phyloP scores from a whole-genome alignment of 2,113 vertebrate species.

The Sisor rabdophorus region DNA sequence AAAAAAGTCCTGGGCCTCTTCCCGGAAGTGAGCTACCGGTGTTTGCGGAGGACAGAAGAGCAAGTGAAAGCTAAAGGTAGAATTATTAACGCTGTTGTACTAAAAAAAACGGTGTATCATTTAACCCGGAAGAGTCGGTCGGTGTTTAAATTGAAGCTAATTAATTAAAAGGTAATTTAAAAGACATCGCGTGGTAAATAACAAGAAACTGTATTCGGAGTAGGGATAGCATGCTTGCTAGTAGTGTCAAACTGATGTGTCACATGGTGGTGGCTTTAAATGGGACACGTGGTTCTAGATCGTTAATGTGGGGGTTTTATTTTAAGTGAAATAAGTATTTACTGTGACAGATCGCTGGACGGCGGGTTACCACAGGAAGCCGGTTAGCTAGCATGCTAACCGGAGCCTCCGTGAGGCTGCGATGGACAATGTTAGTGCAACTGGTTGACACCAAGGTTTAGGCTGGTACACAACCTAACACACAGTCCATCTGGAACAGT shows the following conservation, averaged over 20 bases:
- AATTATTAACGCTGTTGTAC: not conserved
- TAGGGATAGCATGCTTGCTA: not conserved
- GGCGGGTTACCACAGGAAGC: not conserved
- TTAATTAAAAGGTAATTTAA: not conserved
- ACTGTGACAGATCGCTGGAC: not conserved
- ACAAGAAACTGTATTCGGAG: not conserved
- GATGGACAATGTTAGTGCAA: not conserved
- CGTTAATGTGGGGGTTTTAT: not conserved
- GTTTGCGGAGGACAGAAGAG: constrained; percentile 1
- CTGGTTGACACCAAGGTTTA: not conserved
- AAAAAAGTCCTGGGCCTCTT: not conserved
- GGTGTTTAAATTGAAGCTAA: not conserved
- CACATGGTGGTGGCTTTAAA: not conserved
- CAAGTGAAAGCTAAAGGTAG: constrained; percentile 16
- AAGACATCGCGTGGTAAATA: not conserved
- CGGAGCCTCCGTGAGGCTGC: not conserved
- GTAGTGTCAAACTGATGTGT: not conserved
- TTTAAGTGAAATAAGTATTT: too few relatives aligned
- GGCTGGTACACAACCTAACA: not conserved
- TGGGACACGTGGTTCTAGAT: not conserved
- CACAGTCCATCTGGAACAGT: too few relatives aligned
- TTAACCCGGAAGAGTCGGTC: not conserved
- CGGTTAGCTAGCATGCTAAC: constrained; percentile 25
- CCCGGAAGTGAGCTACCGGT: constrained; percentile 27
- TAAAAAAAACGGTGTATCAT: not conserved